Evolutionary conservation across 2,888 invertebrate genomes (phyloP).

Genomic region (Cremastinae sp.): DNA sequence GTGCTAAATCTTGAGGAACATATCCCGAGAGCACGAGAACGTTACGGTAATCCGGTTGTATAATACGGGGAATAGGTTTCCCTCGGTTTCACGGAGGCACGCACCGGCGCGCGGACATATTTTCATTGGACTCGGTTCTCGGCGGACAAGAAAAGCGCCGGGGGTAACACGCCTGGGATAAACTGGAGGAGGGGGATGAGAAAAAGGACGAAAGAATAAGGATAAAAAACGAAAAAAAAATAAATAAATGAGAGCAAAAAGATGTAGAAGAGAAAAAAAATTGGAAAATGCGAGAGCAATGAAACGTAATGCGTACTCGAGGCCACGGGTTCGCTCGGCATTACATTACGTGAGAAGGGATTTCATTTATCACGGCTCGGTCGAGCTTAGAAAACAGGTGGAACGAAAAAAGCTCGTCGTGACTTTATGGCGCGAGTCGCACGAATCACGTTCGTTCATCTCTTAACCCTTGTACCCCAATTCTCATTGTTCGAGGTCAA

Average conservation of each 20-base stretch:
- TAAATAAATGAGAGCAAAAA: neutral
- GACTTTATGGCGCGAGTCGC: too few species aligned
- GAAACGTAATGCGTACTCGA: constrained; percentile 66
- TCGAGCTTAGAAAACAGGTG: constrained; percentile 61
- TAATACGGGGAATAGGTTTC: constrained; percentile 74
- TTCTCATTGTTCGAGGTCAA: neutral
- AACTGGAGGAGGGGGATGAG: too few species aligned
- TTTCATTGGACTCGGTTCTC: neutral
- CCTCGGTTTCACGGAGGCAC: constrained; percentile 60
- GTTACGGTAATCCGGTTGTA: constrained; percentile 74
- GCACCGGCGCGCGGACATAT: constrained; percentile 12
- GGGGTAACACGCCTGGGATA: too few species aligned
- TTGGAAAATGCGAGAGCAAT: constrained; percentile 63
- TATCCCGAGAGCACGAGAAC: constrained; percentile 64
- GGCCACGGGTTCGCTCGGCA: constrained; percentile 59
- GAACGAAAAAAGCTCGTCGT: constrained; percentile 47
- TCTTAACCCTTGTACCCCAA: neutral
- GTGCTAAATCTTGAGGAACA: neutral
- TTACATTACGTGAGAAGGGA: constrained; percentile 70
- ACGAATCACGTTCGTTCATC: neutral
- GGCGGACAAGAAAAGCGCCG: constrained; percentile 33
- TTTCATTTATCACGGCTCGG: constrained; percentile 69
- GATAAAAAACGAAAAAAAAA: neutral
- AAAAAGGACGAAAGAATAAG: neutral
- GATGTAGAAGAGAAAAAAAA: constrained; percentile 50